phyloP scores from a whole-genome alignment of 2,888 invertebrate species.

The Rhopalosiphum nymphaeae region DNA sequence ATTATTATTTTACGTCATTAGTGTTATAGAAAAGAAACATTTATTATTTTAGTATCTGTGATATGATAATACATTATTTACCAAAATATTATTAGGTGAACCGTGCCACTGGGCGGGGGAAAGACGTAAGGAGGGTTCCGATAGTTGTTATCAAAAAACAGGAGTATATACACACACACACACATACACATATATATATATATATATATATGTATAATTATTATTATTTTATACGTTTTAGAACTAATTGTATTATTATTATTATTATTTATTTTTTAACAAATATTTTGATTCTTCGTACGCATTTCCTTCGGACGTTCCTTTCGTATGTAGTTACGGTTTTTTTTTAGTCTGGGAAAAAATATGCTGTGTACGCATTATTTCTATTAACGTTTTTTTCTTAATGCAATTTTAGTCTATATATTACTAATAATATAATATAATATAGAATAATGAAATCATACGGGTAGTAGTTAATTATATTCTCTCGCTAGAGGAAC shows the following conservation, averaged over 20 bases:
- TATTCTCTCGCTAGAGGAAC: conserved; percentile 56
- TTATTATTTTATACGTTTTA: conserved; percentile 56
- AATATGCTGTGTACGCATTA: conserved; percentile 15
- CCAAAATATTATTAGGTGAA: conserved; percentile 48
- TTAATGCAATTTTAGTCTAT: conserved; percentile 50
- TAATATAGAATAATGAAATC: conserved; percentile 50
- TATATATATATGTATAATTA: conserved; percentile 22
- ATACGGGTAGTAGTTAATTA: conserved; percentile 64
- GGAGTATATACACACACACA: too few relatives aligned
- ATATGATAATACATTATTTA: conserved; percentile 60
- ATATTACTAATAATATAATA: conserved; percentile 36
- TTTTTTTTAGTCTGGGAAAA: conserved; percentile 28
- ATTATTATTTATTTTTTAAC: conserved; percentile 55
- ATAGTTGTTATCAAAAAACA: conserved; percentile 44
- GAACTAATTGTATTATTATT: conserved; percentile 58
- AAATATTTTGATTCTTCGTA: conserved; percentile 54
- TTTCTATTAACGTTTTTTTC: background rate
- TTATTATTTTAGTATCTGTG: conserved; percentile 61
- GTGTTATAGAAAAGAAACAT: conserved; percentile 32
- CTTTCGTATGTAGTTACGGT: conserved; percentile 44
- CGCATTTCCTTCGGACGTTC: conserved; percentile 36
- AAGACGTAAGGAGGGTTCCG: background rate
- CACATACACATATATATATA: too few relatives aligned
- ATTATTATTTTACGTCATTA: conserved; percentile 20
- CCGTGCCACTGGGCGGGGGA: conserved; percentile 1